A percentile compares a stretch with the other conserved stretches of the same genome.
phyloP scores from a whole-genome alignment of 2,113 vertebrate species.

The Eleginops maclovinus region DNA sequence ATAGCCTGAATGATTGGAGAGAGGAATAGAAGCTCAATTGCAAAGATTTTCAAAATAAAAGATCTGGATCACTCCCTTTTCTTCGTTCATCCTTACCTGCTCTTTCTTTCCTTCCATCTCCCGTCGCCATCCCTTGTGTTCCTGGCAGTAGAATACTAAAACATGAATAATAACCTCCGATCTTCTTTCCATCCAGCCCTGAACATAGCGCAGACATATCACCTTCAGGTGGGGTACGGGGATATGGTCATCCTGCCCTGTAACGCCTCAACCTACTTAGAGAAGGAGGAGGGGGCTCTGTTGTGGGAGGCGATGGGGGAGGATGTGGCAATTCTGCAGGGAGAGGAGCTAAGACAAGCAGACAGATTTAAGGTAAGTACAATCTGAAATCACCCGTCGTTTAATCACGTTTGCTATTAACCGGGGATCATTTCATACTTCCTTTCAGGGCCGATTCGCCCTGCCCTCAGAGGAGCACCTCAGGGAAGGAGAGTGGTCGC shows the following conservation, averaged over 20 bases:
- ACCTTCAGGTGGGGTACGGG: not conserved
- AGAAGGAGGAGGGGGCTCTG: not conserved
- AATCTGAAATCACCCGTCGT: not conserved
- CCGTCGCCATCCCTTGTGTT: no score
- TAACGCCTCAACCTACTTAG: slow-evolving; percentile 1
- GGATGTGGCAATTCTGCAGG: slow-evolving; percentile 18
- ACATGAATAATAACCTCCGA: no score
- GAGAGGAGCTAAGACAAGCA: not conserved
- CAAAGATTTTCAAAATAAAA: no score
- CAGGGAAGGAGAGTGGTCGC: slow-evolving; percentile 36
- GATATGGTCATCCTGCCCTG: slow-evolving; percentile 30
- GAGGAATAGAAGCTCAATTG: no score
- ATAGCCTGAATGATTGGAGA: no score
- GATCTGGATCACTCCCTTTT: no score
- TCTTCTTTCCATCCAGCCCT: not conserved
- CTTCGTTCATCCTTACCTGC: no score
- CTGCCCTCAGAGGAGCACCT: not conserved
- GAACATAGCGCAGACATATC: not conserved
- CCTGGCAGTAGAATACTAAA: no score
- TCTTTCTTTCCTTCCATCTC: no score
- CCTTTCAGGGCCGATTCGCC: slow-evolving; percentile 3
- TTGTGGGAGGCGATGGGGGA: slow-evolving; percentile 55
- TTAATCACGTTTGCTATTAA: no score
- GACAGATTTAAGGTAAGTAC: slow-evolving; percentile 11
- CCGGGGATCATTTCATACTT: not conserved